These are phyloP conservation scores for Lampris megalopsis DNA, from an alignment of 2,113 vertebrate genomes.

Conservation along the genomic window DNA sequence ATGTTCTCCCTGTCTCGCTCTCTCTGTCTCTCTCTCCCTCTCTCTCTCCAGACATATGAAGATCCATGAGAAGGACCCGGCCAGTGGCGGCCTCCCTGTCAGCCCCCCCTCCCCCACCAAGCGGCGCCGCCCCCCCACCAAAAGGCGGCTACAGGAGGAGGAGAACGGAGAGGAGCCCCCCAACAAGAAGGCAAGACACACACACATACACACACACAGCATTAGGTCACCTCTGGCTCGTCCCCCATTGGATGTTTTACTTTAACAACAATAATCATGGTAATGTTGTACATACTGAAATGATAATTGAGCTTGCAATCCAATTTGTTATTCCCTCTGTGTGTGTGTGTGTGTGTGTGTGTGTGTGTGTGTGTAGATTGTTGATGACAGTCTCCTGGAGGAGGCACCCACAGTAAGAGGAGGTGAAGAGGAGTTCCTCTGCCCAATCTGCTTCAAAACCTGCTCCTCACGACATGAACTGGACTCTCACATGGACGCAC, in stretches of 20 bases:
- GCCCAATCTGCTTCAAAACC: constrained; percentile 94
- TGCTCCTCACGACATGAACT: constrained; percentile 91
- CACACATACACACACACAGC: too few relatives aligned
- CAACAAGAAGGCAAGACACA: constrained; percentile 87
- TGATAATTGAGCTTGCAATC: too few relatives aligned
- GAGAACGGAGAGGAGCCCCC: constrained; percentile 86
- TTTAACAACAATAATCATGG: too few relatives aligned
- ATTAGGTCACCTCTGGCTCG: neutral
- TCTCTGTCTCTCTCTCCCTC: constrained; percentile 1
- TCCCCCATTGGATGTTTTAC: too few relatives aligned
- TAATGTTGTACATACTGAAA: too few relatives aligned
- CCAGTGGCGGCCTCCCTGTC: constrained; percentile 74
- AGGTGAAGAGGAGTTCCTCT: constrained; percentile 87
- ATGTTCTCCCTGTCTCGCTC: neutral
- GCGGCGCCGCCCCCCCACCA: constrained; percentile 87
- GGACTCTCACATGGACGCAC: constrained; percentile 94
- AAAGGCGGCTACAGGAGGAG: constrained; percentile 86
- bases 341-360: constrained; percentile 40
- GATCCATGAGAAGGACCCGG: constrained; percentile 96
- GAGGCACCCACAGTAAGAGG: constrained; percentile 73
- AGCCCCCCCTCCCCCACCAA: constrained; percentile 90
- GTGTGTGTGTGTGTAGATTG: constrained; percentile 74
- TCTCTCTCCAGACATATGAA: constrained; percentile 93
- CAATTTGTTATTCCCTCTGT: neutral
- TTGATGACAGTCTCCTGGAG: constrained; percentile 80